Evolutionary conservation across 2,113 vertebrate genomes (phyloP).

Genomic region (Mastomys coucha): DNA sequence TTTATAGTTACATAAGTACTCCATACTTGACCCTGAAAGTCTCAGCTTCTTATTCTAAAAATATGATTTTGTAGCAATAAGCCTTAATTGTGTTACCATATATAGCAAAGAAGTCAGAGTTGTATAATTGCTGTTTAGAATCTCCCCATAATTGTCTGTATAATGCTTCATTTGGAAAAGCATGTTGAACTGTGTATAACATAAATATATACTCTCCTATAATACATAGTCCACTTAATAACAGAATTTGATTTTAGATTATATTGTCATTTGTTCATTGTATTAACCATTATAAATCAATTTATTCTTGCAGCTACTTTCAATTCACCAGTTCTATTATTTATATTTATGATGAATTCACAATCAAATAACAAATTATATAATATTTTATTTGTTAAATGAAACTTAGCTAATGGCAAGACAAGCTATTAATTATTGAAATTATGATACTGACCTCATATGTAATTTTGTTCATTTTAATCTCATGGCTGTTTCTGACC

Average conservation of each 20-base stretch:
- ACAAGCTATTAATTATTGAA: neutral
- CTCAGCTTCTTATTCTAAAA: constrained; percentile 2
- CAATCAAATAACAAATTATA: constrained; percentile 8
- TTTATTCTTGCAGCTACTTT: constrained; percentile 36
- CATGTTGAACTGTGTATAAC: constrained; percentile 13
- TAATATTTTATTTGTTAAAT: constrained; percentile 39
- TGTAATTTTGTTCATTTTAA: neutral
- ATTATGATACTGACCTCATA: neutral
- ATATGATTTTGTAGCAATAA: constrained; percentile 44
- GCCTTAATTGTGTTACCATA: constrained; percentile 40
- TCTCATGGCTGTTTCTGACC: neutral
- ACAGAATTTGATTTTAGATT: neutral
- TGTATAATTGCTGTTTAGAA: constrained; percentile 22
- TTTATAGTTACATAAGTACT: constrained; percentile 46
- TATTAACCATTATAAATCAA: neutral
- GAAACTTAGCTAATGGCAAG: neutral
- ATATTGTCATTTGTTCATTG: neutral
- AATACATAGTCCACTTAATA: neutral
- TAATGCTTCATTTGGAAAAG: neutral
- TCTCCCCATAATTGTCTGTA: neutral
- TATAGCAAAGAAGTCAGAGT: constrained; percentile 35
- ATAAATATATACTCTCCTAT: neutral
- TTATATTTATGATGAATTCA: constrained; percentile 25
- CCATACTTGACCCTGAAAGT: neutral
- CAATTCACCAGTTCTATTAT: neutral